A percentile compares a stretch with the other conserved stretches of the same genome.
Evolutionary conservation across 2,113 vertebrate genomes (phyloP).

Genomic region (Ciconia boyciana): DNA sequence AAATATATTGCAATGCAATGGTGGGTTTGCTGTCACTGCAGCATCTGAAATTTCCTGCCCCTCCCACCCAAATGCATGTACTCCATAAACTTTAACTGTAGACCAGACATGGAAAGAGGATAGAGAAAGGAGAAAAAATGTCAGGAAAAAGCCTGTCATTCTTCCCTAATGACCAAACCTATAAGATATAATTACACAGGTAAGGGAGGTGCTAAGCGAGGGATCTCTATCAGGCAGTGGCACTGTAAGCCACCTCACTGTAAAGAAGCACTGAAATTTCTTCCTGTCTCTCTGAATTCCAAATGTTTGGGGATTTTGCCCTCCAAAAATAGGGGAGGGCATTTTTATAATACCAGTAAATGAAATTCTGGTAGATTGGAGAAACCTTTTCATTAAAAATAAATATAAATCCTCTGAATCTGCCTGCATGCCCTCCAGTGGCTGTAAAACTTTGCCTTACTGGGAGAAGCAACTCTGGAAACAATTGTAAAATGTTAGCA

Average conservation of each 20-base stretch:
- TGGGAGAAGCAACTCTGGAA: slow-evolving; percentile 11
- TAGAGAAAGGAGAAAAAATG: neutral
- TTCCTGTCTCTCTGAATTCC: neutral
- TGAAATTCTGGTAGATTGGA: neutral
- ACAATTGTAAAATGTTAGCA: slow-evolving; percentile 55
- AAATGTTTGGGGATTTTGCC: neutral
- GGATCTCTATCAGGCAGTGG: neutral
- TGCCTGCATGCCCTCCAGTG: slow-evolving; percentile 6
- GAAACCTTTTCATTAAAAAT: neutral
- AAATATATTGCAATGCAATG: neutral
- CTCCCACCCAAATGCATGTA: accelerated
- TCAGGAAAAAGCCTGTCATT: neutral
- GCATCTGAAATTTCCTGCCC: neutral
- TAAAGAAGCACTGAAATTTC: neutral
- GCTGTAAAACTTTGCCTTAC: slow-evolving; percentile 16
- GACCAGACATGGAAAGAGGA: neutral
- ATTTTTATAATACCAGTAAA: neutral
- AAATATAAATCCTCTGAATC: neutral
- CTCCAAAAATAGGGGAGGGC: neutral
- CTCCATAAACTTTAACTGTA: neutral
- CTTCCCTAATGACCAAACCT: neutral
- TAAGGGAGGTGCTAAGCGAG: neutral
- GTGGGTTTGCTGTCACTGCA: neutral
- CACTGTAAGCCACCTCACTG: neutral
- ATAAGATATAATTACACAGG: neutral